A percentile compares a stretch with the other conserved stretches of the same genome.
Evolutionary conservation across 2,888 invertebrate genomes (phyloP).

Genomic region (Harmothoe impar): DNA sequence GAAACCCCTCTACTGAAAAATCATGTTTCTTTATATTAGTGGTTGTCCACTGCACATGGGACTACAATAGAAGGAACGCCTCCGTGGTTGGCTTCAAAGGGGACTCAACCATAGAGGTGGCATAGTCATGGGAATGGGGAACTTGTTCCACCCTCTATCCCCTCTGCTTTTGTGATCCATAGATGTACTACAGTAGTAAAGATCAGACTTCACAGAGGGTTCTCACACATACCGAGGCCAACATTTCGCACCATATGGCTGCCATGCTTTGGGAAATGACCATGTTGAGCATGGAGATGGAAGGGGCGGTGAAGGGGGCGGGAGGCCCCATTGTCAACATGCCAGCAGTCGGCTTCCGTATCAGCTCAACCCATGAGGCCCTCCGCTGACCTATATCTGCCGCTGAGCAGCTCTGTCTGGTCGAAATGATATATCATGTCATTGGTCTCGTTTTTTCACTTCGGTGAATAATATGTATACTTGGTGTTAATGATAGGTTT

Average conservation of each 20-base stretch:
- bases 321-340: not conserved
- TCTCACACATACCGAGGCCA: not conserved
- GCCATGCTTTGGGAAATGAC: not conserved
- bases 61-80: not conserved
- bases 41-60: not conserved
- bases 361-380: not conserved
- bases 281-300: not conserved
- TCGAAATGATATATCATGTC: not conserved
- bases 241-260: not conserved
- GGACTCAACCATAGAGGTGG: too few relatives aligned
- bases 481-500: too few relatives aligned
- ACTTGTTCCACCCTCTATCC: too few relatives aligned
- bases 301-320: not conserved
- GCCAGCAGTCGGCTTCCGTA: not conserved
- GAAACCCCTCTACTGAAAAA: not conserved
- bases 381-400: not conserved
- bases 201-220: too few relatives aligned
- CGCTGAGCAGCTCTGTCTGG: slow-evolving; percentile 12
- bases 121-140: too few relatives aligned
- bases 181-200: too few relatives aligned
- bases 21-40: not conserved
- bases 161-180: too few relatives aligned
- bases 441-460: too few relatives aligned
- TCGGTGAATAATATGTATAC: too few relatives aligned
- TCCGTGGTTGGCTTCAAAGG: not conserved